Evolutionary conservation across 2,113 vertebrate species (phyloP).

Genomic region (Odocoileus virginianus): DNA sequence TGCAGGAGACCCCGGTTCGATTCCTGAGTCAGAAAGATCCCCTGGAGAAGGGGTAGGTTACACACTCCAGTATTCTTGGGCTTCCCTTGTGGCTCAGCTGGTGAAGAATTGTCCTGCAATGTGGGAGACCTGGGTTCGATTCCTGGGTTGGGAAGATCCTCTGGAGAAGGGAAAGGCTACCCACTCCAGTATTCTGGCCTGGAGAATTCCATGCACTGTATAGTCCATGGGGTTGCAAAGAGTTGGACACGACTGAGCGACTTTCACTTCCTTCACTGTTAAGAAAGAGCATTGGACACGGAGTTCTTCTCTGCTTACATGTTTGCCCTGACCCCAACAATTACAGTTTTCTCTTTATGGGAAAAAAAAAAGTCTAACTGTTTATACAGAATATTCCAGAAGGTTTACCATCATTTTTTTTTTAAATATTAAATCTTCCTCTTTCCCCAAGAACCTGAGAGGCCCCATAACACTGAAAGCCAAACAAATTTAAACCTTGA

Average conservation of each 20-base stretch:
- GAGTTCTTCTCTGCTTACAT: not conserved
- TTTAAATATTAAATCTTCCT: not conserved
- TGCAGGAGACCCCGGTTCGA: no score
- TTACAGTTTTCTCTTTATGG: not conserved
- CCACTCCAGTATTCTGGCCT: not conserved
- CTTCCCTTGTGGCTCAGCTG: not conserved
- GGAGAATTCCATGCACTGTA: not conserved
- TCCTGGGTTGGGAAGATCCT: not conserved
- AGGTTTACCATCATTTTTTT: not conserved
- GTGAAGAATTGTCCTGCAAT: not conserved
- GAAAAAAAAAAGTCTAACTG: not conserved
- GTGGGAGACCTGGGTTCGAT: rapidly evolving
- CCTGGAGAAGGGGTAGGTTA: not conserved
- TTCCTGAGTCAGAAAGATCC: not conserved
- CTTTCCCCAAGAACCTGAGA: not conserved
- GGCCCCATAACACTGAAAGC: no score
- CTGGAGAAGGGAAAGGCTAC: not conserved
- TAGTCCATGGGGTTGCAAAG: not conserved
- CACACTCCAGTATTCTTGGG: not conserved
- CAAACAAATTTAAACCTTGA: not conserved
- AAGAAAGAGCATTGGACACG: no score
- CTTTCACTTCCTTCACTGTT: not conserved
- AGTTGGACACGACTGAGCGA: rapidly evolving
- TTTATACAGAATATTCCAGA: not conserved
- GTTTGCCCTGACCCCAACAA: not conserved